Conservation (phyloP, 2,113 vertebrate species). For the Pseudonaja textilis region DNA sequence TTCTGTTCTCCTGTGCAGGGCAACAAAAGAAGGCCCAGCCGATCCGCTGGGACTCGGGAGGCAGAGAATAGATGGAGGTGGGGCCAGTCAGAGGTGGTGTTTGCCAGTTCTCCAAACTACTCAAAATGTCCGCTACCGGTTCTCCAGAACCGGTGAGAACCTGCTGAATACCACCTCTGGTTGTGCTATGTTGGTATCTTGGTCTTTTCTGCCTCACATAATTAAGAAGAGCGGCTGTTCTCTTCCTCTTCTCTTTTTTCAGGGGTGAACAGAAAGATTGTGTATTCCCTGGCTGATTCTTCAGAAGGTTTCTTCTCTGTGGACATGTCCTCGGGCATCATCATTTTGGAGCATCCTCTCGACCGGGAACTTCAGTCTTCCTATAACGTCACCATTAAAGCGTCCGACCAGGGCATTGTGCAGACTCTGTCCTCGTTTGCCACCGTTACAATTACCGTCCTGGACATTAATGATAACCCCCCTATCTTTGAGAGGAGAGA, state of each 20-base stretch:
- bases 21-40: no score
- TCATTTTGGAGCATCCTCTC: slow-evolving; percentile 84
- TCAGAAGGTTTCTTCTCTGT: slow-evolving; percentile 87
- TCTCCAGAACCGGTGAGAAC: no score
- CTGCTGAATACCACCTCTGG: no score
- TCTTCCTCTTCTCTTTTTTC: neutral
- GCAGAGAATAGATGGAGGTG: no score
- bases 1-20: no score
- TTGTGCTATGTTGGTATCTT: neutral
- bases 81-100: no score
- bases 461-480: slow-evolving; percentile 97
- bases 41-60: no score
- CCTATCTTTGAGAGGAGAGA: slow-evolving; percentile 94
- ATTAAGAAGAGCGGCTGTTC: slow-evolving; percentile 25
- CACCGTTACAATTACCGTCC: slow-evolving; percentile 86
- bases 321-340: slow-evolving; percentile 83
- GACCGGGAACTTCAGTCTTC: slow-evolving; percentile 89
- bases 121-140: no score
- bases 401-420: slow-evolving; percentile 83
- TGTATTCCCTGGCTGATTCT: slow-evolving; percentile 84
- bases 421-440: slow-evolving; percentile 80
- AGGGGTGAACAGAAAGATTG: slow-evolving; percentile 87
- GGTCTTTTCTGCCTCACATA: neutral
- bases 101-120: no score
- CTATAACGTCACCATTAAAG: slow-evolving; percentile 84